phyloP scores from a whole-genome alignment of 2,888 invertebrate species.

The Acleris laterana region DNA sequence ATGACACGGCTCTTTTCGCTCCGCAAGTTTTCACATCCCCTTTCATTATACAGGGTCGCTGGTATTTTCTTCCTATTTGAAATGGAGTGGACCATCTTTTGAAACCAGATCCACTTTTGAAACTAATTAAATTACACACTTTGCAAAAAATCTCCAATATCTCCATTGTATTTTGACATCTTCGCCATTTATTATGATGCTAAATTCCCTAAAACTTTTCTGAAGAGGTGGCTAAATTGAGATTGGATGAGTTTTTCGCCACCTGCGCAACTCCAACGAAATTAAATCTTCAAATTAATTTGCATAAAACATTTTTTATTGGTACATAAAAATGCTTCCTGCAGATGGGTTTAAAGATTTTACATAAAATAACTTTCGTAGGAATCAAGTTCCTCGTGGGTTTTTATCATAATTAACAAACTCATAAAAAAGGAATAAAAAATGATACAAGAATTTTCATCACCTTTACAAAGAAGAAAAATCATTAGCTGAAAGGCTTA shows the following conservation, averaged over 20 bases:
- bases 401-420: background rate
- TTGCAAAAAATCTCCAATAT: background rate
- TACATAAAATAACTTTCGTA: constrained; percentile 6
- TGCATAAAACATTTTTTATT: constrained; percentile 26
- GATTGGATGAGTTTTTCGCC: constrained; percentile 27
- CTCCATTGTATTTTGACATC: background rate
- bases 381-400: background rate
- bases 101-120: constrained; percentile 4
- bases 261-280: constrained; percentile 21
- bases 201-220: constrained; percentile 10
- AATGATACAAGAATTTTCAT: too few species aligned
- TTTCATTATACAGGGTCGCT: constrained; percentile 47
- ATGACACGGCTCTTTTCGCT: constrained; percentile 52
- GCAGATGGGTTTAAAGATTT: constrained; percentile 9
- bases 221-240: constrained; percentile 19
- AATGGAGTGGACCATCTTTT: constrained; percentile 33
- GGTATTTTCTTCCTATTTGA: constrained; percentile 32
- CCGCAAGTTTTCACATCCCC: constrained; percentile 53
- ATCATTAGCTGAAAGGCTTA: too few species aligned
- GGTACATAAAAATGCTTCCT: constrained; percentile 12
- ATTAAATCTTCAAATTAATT: constrained; percentile 30
- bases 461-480: too few species aligned
- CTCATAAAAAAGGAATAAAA: too few species aligned
- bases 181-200: constrained; percentile 5
- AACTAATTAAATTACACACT: constrained; percentile 21